Base-by-base conservation (phyloP, 1,140 invertebrate genomes). In the Whitmania pigra region DNA sequence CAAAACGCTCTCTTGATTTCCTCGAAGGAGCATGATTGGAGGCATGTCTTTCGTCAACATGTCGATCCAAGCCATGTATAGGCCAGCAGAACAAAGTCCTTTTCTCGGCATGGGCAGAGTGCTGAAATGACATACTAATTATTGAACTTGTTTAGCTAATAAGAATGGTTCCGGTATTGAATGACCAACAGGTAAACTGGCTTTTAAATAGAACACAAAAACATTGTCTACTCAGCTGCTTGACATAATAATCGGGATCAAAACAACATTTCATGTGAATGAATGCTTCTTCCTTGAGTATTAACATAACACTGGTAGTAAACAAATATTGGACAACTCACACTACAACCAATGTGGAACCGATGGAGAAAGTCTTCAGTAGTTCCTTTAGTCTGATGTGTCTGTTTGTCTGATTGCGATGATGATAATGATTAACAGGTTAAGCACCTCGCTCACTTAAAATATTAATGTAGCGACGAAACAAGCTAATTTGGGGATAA, bases 1-100 rank as follows among this genome's bases (percentile, higher is more conserved):
- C 71, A 97, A 86, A 43, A 96, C 93, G 73, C 91, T 93, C 71
- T 88, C 89, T 77, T 96, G 92, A 83, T 97, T 96, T 20, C 93
- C 93, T 76, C 93, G 84, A 20, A 95, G 87, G 74, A 96, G 85
- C 66, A 95, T 84, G 77, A 92, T 90, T 0, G 93, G 92, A 69
- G 93, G 93, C 86, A 96, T 88, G 78, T 90, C 89, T 75, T 86
- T 86, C 1, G 92, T 94, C 66, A 97, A 83, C 71, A 89, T 87
- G 83, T 96, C 93, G 75, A 97, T 79, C 93, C 93, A 96, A 29
- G 92, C 89, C 90, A 95, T 92, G 81, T 96, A 97, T 57, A 97
- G 83, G 0, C 90, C 89, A 3, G 92, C 90, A 29, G 91, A 91
- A 92, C 85, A 88, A 0, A 88, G 88, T 31, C 90, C 90, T 84